Evolutionary conservation across 2,113 vertebrate genomes (phyloP).

Genomic region (Ceyx cyanopectus): DNA sequence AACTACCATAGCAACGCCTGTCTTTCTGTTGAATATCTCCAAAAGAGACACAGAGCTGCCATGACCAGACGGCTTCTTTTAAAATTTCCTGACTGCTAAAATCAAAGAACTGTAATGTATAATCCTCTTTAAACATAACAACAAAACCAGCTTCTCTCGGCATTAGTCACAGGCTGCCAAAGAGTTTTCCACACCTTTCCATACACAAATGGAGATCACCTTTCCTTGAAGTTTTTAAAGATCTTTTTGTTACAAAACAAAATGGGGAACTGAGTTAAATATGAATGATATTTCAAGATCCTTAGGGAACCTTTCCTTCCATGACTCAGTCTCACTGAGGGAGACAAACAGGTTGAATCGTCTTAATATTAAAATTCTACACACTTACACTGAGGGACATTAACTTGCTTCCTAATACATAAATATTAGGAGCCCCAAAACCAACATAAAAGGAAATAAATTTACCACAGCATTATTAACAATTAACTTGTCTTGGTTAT

Average conservation of each 20-base stretch:
- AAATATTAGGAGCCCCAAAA: not conserved
- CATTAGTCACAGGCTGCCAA: not conserved
- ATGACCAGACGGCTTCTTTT: constrained; percentile 12
- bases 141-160: not conserved
- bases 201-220: not conserved
- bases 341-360: not conserved
- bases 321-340: not conserved
- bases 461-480: not conserved
- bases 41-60: constrained; percentile 14
- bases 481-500: not conserved
- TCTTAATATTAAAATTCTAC: not conserved
- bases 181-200: not conserved
- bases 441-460: not conserved
- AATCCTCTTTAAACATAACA: constrained; percentile 23
- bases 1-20: constrained; percentile 68
- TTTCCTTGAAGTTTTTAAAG: not conserved
- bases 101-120: not conserved
- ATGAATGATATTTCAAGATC: not conserved
- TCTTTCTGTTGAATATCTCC: constrained; percentile 31
- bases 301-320: not conserved
- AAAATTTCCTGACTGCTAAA: constrained; percentile 23
- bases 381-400: not conserved
- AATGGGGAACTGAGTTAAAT: not conserved
- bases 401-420: not conserved
- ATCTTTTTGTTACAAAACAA: not conserved